These are phyloP conservation scores for Smittia aterrima DNA, from an alignment of 2,888 invertebrate species.

Conservation along the genomic window DNA sequence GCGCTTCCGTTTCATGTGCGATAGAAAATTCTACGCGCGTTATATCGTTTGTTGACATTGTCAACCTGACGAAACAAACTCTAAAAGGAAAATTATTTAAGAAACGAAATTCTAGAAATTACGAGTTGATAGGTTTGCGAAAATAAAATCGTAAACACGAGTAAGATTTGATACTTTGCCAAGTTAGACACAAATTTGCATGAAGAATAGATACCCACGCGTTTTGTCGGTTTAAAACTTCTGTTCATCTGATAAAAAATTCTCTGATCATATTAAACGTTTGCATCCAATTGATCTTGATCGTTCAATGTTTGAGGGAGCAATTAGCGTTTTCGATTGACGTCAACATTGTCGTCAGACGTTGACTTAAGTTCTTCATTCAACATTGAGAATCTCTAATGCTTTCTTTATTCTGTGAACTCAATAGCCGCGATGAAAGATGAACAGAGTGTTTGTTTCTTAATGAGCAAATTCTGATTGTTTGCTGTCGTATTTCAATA, in stretches of 20 bases:
- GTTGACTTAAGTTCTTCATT: not conserved
- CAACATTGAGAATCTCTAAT: not conserved
- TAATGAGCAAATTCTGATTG: not conserved
- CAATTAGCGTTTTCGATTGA: not conserved
- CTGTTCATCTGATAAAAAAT: not conserved
- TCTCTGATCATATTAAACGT: too few species aligned
- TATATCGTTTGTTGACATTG: not conserved
- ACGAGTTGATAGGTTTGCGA: not conserved
- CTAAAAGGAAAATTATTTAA: not conserved
- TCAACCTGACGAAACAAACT: not conserved
- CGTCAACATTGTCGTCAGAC: not conserved
- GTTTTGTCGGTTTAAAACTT: not conserved
- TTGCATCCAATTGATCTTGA: too few species aligned
- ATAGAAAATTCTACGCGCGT: not conserved
- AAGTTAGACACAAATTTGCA: not conserved
- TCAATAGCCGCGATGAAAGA: not conserved
- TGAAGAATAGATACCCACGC: not conserved
- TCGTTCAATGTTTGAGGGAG: not conserved
- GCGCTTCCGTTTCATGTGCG: not conserved
- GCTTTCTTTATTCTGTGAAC: not conserved
- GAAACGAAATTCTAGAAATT: not conserved
- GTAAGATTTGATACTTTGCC: not conserved
- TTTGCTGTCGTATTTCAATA: not conserved
- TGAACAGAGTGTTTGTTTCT: not conserved
- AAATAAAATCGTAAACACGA: not conserved